Conservation (phyloP, 2,113 vertebrate species). For the Felis chaus region DNA sequence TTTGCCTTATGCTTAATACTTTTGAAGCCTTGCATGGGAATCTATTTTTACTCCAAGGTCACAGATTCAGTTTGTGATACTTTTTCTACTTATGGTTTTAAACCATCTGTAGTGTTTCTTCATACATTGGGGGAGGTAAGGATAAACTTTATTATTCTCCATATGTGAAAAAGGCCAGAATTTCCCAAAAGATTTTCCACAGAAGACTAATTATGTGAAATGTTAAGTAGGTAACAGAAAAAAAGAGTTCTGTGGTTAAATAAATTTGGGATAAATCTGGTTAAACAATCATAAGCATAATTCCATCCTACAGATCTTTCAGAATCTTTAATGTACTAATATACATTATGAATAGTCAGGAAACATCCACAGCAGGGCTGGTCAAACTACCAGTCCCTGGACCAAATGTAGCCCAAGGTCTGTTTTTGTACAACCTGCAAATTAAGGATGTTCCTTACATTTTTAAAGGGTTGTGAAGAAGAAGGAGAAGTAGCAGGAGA, state of each 20-base stretch:
- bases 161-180: slow-evolving; percentile 16
- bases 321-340: neutral
- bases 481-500: neutral
- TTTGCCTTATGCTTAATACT: neutral
- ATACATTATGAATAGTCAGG: neutral
- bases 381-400: neutral
- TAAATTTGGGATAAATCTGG: neutral
- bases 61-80: neutral
- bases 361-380: neutral
- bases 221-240: neutral
- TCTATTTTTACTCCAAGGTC: neutral
- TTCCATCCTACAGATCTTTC: neutral
- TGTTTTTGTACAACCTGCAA: neutral
- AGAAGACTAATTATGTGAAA: neutral
- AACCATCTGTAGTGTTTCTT: neutral
- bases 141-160: slow-evolving; percentile 22
- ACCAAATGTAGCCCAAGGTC: neutral
- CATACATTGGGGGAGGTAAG: neutral
- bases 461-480: neutral
- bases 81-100: slow-evolving; percentile 17
- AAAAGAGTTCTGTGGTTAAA: neutral
- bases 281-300: neutral
- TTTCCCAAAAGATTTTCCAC: neutral
- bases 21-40: neutral
- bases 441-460: neutral